Base-by-base conservation (phyloP, 2,113 vertebrate genomes). In the Aphelocoma coerulescens region DNA sequence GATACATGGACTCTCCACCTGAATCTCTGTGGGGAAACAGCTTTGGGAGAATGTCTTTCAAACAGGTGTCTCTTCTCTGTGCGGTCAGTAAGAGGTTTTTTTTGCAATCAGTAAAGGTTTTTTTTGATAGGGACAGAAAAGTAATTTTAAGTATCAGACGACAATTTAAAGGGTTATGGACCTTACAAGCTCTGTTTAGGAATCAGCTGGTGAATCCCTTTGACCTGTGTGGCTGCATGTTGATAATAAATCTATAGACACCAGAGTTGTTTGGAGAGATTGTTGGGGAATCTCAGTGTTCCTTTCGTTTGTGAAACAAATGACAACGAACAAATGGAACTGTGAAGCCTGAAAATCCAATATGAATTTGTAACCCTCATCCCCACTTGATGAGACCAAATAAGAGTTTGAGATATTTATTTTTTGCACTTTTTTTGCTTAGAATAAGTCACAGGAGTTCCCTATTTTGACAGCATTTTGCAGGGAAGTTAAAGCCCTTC, bases 291-390 rank as follows among this genome's bases (percentile, higher is more conserved):
- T 61, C 39, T 54, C 96, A 95, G 52, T 49, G 61, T 86, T 95
- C 92, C 96, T 92, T 94, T 97, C 82, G 65, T 96, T 97, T 97
- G 88, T 89, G 91, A 96, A 96, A 84, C 71, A 96, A 97, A 94
- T 73, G 78, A 30, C 87, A 84, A 92, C n/a, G 65, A 95, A 85
- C 49, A 97, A 96, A 95, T 94, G 94, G 93, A 87, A 88, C 79
- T 95, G 89, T 68, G 65, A 97, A 97, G 63, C 88, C 75, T 95
- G 57, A 73, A 81, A 97, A 95, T 96, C 94, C 96, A 91, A 95
- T 97, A 87, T 33, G 57, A 57, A 63, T 83, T 28, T 78, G 39
- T 84, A 82, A 66, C 13, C 9, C 69, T 93, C 57, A 79, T 95
- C 81, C 83, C 46, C 63, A 20, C 95, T 96, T 78, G 96, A 92